Percentiles rank a stretch among this genome's conserved stretches.
phyloP scores from a whole-genome alignment of 2,113 vertebrate species.

The Scopus umbretta region DNA sequence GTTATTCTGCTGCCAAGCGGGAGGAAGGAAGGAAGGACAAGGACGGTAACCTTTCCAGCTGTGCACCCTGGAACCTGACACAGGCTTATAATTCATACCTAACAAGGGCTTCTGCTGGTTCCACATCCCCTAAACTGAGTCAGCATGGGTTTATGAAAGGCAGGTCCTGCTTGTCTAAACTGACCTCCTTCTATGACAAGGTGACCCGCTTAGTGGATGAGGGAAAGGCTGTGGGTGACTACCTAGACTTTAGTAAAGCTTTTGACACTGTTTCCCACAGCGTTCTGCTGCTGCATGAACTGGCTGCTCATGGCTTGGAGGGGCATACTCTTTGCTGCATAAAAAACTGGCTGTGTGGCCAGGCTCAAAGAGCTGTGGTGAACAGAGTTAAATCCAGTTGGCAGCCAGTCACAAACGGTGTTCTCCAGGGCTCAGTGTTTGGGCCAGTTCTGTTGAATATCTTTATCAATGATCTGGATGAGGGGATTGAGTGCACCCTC shows the following conservation, averaged over 20 bases:
- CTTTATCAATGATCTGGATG: too few species aligned
- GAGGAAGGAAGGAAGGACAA: neutral
- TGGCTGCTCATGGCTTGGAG: neutral
- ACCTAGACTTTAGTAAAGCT: neutral
- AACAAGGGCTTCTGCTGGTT: neutral
- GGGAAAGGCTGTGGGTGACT: neutral
- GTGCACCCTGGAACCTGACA: neutral
- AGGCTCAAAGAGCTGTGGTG: neutral
- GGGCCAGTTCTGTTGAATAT: too few species aligned
- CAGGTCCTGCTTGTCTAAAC: neutral
- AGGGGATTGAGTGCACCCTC: too few species aligned
- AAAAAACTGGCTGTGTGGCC: neutral
- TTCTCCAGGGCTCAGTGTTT: neutral
- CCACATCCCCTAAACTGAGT: neutral
- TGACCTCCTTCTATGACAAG: neutral
- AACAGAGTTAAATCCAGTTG: neutral
- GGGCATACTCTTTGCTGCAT: neutral
- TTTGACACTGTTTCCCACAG: neutral
- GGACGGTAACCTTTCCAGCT: neutral
- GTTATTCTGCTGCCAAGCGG: neutral
- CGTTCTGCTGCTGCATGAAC: neutral
- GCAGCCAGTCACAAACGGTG: too few species aligned
- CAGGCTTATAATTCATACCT: neutral
- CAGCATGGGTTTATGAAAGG: neutral
- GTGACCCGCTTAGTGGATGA: neutral